Conservation (phyloP, 2,888 invertebrate genomes). For the Lathronympha strigana region DNA sequence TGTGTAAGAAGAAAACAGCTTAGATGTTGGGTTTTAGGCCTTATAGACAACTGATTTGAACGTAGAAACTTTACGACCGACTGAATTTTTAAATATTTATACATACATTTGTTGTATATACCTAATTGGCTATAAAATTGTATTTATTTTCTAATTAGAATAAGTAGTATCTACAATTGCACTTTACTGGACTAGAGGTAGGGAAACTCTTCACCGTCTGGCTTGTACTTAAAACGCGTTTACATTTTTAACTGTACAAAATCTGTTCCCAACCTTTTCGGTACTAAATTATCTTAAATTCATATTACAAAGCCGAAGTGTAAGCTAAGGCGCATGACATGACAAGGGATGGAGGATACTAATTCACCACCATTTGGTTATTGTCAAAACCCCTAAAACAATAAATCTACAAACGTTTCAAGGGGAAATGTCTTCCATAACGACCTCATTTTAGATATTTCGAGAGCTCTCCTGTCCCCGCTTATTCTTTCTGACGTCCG, state of each 20-base stretch:
- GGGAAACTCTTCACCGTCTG: no score
- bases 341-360: neutral
- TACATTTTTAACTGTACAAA: neutral
- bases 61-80: no score
- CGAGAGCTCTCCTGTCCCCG: conserved; percentile 31
- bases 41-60: no score
- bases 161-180: no score
- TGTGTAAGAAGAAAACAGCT: no score
- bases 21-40: no score
- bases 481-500: conserved; percentile 40
- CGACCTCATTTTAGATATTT: conserved; percentile 43
- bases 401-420: conserved; percentile 25
- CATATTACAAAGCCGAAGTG: neutral
- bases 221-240: no score
- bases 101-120: no score
- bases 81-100: no score
- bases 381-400: neutral
- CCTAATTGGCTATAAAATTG: no score
- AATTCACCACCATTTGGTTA: neutral
- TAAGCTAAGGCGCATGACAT: neutral
- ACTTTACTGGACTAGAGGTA: no score
- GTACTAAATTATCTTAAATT: neutral
- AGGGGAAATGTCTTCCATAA: conserved; percentile 36
- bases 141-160: no score
- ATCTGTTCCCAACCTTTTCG: neutral